A percentile compares a stretch with the other conserved stretches of the same genome.
Conservation (phyloP, 2,797 vertebrate species). For the Mormyrus hasselquistii region DNA sequence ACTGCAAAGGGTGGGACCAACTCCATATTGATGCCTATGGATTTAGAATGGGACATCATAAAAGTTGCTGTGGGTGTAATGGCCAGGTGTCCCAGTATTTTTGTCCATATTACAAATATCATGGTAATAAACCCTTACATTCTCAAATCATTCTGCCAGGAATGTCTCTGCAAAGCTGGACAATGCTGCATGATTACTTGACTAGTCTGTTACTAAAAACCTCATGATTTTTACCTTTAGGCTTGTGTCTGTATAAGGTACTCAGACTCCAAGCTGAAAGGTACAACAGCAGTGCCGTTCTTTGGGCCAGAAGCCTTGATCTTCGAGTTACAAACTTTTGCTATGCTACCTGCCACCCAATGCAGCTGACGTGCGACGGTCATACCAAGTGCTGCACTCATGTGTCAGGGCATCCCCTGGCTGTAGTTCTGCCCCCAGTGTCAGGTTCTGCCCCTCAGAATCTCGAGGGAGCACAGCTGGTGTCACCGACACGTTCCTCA, state of each 20-base stretch:
- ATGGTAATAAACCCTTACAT: not conserved
- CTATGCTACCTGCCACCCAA: not conserved
- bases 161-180: not conserved
- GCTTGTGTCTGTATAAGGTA: not conserved
- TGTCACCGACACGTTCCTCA: conserved; percentile 48
- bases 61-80: not conserved
- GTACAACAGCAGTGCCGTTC: not conserved
- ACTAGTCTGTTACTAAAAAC: not conserved
- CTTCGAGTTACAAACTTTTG: not conserved
- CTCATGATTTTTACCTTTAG: not conserved
- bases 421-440: conserved; percentile 59
- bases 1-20: not conserved
- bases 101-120: not conserved
- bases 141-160: not conserved
- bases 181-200: too few species aligned
- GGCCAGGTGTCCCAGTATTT: not conserved
- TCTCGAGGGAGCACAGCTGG: conserved; percentile 34
- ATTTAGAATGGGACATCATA: not conserved
- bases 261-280: not conserved
- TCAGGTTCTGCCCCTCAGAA: conserved; percentile 33
- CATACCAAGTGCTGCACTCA: conserved; percentile 75
- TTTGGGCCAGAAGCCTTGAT: not conserved
- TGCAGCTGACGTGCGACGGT: not conserved
- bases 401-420: conserved; percentile 58
- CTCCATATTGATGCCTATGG: not conserved